Evolutionary conservation across 64 coral and sea anemone species (phyloP).

Genomic region (Dendrophyllia cribrosa): DNA sequence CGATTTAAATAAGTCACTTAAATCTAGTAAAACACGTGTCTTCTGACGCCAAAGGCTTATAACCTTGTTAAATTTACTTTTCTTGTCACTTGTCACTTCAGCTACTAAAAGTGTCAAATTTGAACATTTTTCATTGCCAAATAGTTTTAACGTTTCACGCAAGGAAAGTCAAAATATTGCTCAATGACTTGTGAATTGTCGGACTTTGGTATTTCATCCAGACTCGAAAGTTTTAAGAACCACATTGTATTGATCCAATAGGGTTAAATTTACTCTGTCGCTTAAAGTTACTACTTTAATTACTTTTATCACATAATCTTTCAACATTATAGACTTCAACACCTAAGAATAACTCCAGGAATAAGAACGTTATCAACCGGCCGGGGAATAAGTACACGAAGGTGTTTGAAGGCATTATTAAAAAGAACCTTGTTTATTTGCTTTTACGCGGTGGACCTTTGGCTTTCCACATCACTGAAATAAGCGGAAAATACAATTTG

Average conservation of each 20-base stretch:
- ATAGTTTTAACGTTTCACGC: background rate
- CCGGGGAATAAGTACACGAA: background rate
- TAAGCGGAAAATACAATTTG: background rate
- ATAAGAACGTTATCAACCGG: constrained; percentile 13
- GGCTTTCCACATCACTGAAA: constrained; percentile 30
- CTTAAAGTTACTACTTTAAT: constrained; percentile 40
- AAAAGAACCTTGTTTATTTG: background rate
- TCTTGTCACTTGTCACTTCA: background rate
- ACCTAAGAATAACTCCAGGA: constrained; percentile 8
- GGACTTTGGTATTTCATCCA: background rate
- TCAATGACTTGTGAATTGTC: background rate
- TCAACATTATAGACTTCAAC: constrained; percentile 30
- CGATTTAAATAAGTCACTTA: constrained; percentile 39
- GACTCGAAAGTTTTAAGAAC: background rate
- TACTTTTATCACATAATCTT: constrained; percentile 45
- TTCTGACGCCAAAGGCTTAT: constrained; percentile 9
- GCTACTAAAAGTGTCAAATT: background rate
- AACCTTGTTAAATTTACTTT: constrained; percentile 41
- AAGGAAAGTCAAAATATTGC: background rate
- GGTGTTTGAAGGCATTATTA: too few relatives aligned
- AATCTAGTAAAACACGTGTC: constrained; percentile 26
- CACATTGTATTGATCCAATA: background rate
- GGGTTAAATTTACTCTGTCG: constrained; percentile 33
- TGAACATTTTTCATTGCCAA: background rate
- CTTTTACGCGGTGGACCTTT: constrained; percentile 6